Percentiles rank a stretch among this genome's conserved stretches.
phyloP scores from a whole-genome alignment of 2,797 vertebrate species.

The Enteromius afrohamiltoni region DNA sequence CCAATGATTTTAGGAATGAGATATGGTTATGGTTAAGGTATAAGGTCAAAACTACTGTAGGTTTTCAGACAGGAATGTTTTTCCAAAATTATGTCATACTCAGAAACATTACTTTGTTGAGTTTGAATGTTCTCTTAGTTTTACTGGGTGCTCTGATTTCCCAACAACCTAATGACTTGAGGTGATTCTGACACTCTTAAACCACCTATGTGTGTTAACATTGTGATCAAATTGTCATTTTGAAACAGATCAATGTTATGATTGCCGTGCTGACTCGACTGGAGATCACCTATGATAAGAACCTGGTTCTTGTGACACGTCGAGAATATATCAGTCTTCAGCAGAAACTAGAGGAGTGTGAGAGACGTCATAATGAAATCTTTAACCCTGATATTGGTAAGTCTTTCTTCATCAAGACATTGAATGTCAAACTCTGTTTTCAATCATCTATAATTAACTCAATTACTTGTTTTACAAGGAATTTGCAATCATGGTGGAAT shows the following conservation, averaged over 20 bases:
- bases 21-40: too few relatives aligned
- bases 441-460: not conserved
- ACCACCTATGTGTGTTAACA: not conserved
- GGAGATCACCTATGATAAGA: slow-evolving; percentile 60
- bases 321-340: slow-evolving; percentile 58
- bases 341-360: slow-evolving; percentile 59
- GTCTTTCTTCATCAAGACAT: not conserved
- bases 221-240: not conserved
- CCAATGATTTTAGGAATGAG: too few relatives aligned
- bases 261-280: slow-evolving; percentile 50
- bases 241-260: slow-evolving; percentile 76
- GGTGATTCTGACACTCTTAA: not conserved
- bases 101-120: not conserved
- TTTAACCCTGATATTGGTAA: slow-evolving; percentile 61
- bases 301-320: slow-evolving; percentile 58
- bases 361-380: slow-evolving; percentile 58
- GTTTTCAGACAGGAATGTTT: too few relatives aligned
- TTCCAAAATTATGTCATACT: too few relatives aligned
- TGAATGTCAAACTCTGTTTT: not conserved
- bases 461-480: slow-evolving; percentile 52
- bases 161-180: not conserved
- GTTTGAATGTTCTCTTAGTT: not conserved
- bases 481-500: slow-evolving; percentile 73
- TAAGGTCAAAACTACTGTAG: too few relatives aligned
- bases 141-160: not conserved